phyloP scores from a whole-genome alignment of 2,888 invertebrate genomes.

The Lapara coniferarum region DNA sequence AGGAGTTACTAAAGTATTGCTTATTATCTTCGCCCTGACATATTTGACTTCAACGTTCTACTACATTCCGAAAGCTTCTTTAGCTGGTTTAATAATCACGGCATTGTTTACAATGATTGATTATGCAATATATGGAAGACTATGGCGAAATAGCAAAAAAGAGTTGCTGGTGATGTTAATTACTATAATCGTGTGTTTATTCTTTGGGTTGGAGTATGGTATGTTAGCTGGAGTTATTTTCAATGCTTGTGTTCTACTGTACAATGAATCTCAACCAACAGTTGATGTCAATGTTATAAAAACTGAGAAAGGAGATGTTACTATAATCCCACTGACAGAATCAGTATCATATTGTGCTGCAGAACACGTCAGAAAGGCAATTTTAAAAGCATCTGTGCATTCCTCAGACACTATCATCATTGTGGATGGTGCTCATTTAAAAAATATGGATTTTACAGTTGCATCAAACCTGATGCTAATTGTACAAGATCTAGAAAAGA shows the following conservation, averaged over 20 bases:
- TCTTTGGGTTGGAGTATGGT: conserved; percentile 68
- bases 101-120: conserved; percentile 95
- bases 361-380: conserved; percentile 59
- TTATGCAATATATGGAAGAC: conserved; percentile 80
- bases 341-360: conserved; percentile 69
- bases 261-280: conserved; percentile 59
- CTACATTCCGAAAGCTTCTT: conserved; percentile 92
- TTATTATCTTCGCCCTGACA: conserved; percentile 91
- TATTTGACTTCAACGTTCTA: conserved; percentile 92
- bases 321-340: conserved; percentile 59
- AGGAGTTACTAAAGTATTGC: conserved; percentile 88
- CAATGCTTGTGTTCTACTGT: conserved; percentile 65
- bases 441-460: conserved; percentile 68
- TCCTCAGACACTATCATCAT: conserved; percentile 51
- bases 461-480: conserved; percentile 66
- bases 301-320: conserved; percentile 51
- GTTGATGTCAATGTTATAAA: conserved; percentile 51
- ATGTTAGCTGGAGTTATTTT: conserved; percentile 64
- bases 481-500: conserved; percentile 63
- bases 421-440: conserved; percentile 64
- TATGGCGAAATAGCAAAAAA: conserved; percentile 91
- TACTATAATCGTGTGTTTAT: conserved; percentile 60
- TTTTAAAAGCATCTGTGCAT: conserved; percentile 50
- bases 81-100: conserved; percentile 94
- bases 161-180: conserved; percentile 57